Base-by-base conservation (phyloP, 2,113 vertebrate species). In the Camelus dromedarius region DNA sequence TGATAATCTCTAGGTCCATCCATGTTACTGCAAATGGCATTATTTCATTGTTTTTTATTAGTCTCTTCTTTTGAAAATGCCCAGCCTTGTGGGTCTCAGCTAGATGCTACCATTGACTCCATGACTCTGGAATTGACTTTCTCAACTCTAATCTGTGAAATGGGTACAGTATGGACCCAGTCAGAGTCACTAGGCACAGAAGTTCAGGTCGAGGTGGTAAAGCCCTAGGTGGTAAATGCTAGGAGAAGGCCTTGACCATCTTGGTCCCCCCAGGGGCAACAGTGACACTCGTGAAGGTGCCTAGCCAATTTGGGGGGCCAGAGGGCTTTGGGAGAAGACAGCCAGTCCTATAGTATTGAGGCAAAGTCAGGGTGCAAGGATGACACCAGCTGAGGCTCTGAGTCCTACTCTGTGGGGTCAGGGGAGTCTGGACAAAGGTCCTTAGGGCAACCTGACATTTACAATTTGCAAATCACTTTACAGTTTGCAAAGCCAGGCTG, bases 281-380 rank as follows among this genome's bases (percentile, higher is more conserved):
- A 0, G 30, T 1, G 16, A 26, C 50, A 12, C 60, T 46, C 32
- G 24, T 2, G 50, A 66, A 54, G 64, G 9, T n/a, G 30, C 10
- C 20, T 9, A 0, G 54, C 2, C 8, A 26, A 4, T 66, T 12
- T 0, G 0, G 19, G 69, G 28, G 64, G 13, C 0, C 1, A 0
- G 46, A 3, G 6, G 66, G 14, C 26, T 5, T 35, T 19, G 15
- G 9, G 38, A 12, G 8, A 58, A 67, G 20, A 11, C 46, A 35
- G 66, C 3, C 18, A 0, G 60, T 5, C 54, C 62, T 0, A 7
- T 4, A 56, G 52, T 32, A 3, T 0, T 10, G 15, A n/a, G 16
- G n/a, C 5, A 20, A 46, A 38, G 54, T 38, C 50, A 20, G 70
- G 30, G 22, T 4, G 10, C 5, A 9, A 48, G 6, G 5, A 2